Percentiles rank a stretch among this genome's conserved stretches.
phyloP scores from a whole-genome alignment of 2,888 invertebrate genomes.

The Sinhomidia bicolor region DNA sequence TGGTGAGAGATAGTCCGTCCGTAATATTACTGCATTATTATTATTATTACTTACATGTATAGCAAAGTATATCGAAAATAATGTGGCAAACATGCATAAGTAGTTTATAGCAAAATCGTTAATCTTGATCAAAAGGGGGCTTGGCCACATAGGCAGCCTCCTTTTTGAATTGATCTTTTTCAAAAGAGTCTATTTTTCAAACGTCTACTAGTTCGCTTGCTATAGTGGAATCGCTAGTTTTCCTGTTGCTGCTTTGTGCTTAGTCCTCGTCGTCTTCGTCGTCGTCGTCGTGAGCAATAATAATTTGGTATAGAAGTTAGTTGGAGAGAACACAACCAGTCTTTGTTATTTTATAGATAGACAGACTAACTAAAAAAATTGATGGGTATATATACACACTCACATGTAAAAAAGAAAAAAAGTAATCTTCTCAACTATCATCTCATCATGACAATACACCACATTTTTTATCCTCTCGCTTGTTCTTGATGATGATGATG shows the following conservation, averaged over 20 bases:
- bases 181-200: constrained; percentile 25
- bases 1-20: background rate
- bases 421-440: background rate
- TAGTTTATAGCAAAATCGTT: constrained; percentile 66
- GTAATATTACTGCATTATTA: no score
- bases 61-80: background rate
- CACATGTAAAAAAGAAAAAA: background rate
- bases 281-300: constrained; percentile 14
- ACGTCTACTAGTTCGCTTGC: background rate
- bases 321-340: no score
- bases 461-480: background rate
- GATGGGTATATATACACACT: background rate
- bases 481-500: background rate
- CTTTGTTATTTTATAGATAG: background rate
- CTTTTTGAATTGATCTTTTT: constrained; percentile 50
- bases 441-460: background rate
- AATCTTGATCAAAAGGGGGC: constrained; percentile 72
- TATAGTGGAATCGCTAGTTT: background rate
- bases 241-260: background rate
- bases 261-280: constrained; percentile 19
- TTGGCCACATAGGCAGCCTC: constrained; percentile 63
- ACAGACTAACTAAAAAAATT: background rate
- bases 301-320: background rate
- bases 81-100: constrained; percentile 33
- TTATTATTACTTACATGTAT: background rate